Evolutionary conservation across 1,140 invertebrate species (phyloP), one percentile per base, ranked within the genome.

Genomic region (Ganaspis sp.): DNA sequence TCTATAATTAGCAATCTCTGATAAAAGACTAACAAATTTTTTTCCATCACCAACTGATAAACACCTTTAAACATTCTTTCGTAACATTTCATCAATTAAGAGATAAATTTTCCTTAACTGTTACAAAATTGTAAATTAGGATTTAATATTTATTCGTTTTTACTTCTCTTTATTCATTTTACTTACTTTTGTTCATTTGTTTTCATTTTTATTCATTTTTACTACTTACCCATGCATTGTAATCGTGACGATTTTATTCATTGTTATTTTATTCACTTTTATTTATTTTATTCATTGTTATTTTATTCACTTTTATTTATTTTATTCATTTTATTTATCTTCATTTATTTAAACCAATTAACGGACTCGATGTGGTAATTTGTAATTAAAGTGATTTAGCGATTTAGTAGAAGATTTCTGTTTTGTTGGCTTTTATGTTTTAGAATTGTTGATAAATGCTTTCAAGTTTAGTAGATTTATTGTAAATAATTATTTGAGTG

Each of bases 1-100:
- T 64, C 58, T 64, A 64, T 64, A 64, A 64, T 64, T 64, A 64
- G 58, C 26, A 64, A 64, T 64, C 53, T 21, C 23, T n/a, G 58
- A 64, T 64, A 64, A 64, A 21, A 29, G 23, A 29, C 15, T 29
- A 26, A 29, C 15, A 26, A 15, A 29, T 29, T 26, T 29, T 26
- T 64, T 26, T 34, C 29, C 58, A 64, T 26, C 23, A 64, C 23
- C 4, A n/a, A 29, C 23, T 64, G 58, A 64, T 26, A 64, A 64
- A 26, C 12, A 29, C 58, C 15, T 64, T 64, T 64, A 29, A 64
- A 64, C 58, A 64, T 64, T 64, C 58, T 29, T 34, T 29, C 21
- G 9, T 64, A 64, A 64, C 5, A 64, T 64, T 64, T 64, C 58
- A 64, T 29, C 26, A 64, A 64, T n/a, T n/a, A 49, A 15, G 6